Evolutionary conservation across 2,888 invertebrate genomes (phyloP), one percentile per base, ranked within the genome.

Genomic region (Galeopsomyia nigrocyanea): DNA sequence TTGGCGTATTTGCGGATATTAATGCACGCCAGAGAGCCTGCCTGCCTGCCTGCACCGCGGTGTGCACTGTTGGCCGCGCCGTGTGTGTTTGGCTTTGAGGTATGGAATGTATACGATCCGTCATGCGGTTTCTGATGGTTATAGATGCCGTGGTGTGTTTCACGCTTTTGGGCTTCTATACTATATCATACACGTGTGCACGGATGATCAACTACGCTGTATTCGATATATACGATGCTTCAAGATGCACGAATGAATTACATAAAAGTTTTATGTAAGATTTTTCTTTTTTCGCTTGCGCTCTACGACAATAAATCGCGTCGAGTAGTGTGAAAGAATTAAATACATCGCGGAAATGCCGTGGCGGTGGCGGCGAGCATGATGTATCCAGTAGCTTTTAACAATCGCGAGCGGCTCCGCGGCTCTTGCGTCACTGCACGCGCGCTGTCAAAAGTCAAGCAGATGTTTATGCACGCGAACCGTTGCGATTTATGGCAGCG

Each of bases 381-480:
- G 22, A 55, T 47, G 39, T 39, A 39, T 39, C 39, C 55, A n/a
- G 56, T 22, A 56, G 46, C 13, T 19, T 65, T 22, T n/a, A 21
- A 65, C 46, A 26, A 53, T 39, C n/a, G 39, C 39, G 39, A 31
- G 31, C 7, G 3, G 31, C 31, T n/a, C 26, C 3, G 5, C 26
- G 26, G 5, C 22, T 26, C 21, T 62, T 62, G 51, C 49, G 1
- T 62, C 62, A 21, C 22, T 51, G 26, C n/a, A 16, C 26, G 26
- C 39, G 13, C 10, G 39, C 21, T 14, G 49, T 70, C 58, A 55
- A 50, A n/a, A 49, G 53, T 39, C 39, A 55, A 47, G 49, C 61
- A 68, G 75, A 78, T 77, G 76, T 75, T 71, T 75, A 66, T 47
- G 65, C 21, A 22, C 47, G 47, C 65, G 9, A 75, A 62, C 70